These are phyloP conservation scores for Alloscopus bannaensis DNA, from an alignment of 2,888 invertebrate genomes.

Conservation along the genomic window DNA sequence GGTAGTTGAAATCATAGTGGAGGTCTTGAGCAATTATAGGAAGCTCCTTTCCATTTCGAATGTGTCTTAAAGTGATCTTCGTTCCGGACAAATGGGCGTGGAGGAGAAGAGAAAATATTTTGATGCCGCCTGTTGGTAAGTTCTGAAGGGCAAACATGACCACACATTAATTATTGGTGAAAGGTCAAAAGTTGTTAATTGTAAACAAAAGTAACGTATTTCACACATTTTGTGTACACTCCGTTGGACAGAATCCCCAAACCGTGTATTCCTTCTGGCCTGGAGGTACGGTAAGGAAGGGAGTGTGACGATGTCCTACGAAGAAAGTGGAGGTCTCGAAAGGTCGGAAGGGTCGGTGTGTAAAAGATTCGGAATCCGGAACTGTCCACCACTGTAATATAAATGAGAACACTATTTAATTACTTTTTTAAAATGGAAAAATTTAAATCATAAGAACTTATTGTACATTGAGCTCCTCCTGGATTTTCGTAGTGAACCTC, in stretches of 20 bases:
- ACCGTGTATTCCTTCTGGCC: slow-evolving; percentile 85
- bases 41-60: slow-evolving; percentile 85
- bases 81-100: slow-evolving; percentile 87
- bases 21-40: slow-evolving; percentile 84
- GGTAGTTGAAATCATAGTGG: not conserved
- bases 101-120: slow-evolving; percentile 86
- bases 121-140: slow-evolving; percentile 80
- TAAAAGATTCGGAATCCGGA: slow-evolving; percentile 90
- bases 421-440: not conserved
- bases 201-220: not conserved
- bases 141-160: slow-evolving; percentile 33
- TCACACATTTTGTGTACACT: slow-evolving; percentile 85
- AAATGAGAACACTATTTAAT: not conserved
- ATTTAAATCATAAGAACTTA: not conserved
- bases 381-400: slow-evolving; percentile 82
- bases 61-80: slow-evolving; percentile 85
- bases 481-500: slow-evolving; percentile 91
- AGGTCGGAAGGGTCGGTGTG: slow-evolving; percentile 82
- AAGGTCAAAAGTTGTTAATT: not conserved
- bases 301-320: slow-evolving; percentile 86
- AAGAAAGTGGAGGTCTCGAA: slow-evolving; percentile 89
- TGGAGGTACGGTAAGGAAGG: slow-evolving; percentile 89
- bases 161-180: too few relatives aligned
- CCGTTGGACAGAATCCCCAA: slow-evolving; percentile 89
- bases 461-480: slow-evolving; percentile 32